phyloP scores from a whole-genome alignment of 30 jellyfish, hydroid and myxozoan genomes.

The Calvadosia cruxmelitensis region DNA sequence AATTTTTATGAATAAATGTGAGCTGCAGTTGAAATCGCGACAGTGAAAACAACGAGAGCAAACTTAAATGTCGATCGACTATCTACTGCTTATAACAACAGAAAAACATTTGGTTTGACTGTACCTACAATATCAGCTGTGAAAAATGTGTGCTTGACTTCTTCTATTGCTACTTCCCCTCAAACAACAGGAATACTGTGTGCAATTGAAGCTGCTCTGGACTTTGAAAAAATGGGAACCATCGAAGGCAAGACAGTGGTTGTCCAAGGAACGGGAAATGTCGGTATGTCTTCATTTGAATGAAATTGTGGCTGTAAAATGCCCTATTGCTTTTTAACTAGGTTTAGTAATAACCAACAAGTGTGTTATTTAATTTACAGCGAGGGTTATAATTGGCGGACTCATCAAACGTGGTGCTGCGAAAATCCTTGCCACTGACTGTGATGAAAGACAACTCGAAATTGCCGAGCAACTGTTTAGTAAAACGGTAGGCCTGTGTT shows the following conservation, averaged over 20 bases:
- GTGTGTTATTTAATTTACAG: conserved; percentile 6
- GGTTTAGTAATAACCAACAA: too few species aligned
- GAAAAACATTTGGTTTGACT: too few species aligned
- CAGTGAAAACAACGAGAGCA: too few species aligned
- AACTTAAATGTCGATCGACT: too few species aligned
- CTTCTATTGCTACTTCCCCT: not conserved
- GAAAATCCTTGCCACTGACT: conserved; percentile 57
- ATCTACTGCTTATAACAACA: too few species aligned
- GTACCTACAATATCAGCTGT: too few species aligned
- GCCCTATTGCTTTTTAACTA: too few species aligned
- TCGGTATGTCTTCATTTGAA: conserved; percentile 29
- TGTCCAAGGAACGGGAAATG: conserved; percentile 83
- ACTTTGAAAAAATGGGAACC: conserved; percentile 48
- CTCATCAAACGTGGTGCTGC: conserved; percentile 63
- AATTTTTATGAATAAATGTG: too few species aligned
- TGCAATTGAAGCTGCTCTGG: conserved; percentile 90
- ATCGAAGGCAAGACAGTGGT: conserved; percentile 58
- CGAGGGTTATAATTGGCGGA: conserved; percentile 55
- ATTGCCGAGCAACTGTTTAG: conserved; percentile 48
- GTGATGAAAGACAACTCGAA: conserved; percentile 55
- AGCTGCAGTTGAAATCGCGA: too few species aligned
- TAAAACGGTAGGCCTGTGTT: conserved; percentile 24
- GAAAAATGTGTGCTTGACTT: too few species aligned
- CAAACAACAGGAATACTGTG: conserved; percentile 78
- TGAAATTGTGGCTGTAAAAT: not conserved